Conservation (phyloP, 2,888 invertebrate genomes). For the Tiliacea citrago region DNA sequence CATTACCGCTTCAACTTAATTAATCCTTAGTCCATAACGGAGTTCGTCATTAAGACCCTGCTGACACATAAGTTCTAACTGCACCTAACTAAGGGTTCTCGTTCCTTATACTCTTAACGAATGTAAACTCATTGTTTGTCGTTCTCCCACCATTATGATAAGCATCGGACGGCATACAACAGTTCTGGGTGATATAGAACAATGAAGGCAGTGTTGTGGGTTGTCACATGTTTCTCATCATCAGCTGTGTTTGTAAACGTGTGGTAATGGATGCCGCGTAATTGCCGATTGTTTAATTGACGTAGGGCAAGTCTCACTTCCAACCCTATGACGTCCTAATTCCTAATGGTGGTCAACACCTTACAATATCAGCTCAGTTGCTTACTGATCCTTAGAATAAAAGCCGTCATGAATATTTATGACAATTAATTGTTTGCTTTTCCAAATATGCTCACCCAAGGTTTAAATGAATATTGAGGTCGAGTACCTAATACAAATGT, state of each 20-base stretch:
- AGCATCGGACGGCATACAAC: conserved; percentile 30
- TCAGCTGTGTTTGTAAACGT: conserved; percentile 25
- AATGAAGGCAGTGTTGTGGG: conserved; percentile 23
- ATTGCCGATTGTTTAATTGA: background rate
- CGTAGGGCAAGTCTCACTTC: background rate
- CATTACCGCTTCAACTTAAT: background rate
- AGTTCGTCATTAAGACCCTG: background rate
- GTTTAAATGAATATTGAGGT: conserved; percentile 7
- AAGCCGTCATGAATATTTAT: background rate
- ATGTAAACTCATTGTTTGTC: conserved; percentile 53
- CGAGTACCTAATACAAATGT: background rate
- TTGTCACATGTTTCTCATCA: conserved; percentile 28
- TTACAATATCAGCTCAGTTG: background rate
- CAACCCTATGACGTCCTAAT: background rate
- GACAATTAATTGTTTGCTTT: conserved; percentile 7
- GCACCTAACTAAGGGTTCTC: conserved; percentile 30
- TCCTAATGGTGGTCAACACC: background rate
- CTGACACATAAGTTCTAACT: conserved; percentile 24
- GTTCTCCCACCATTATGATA: conserved; percentile 56
- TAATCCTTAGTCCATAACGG: conserved; percentile 1
- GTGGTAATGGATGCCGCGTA: background rate
- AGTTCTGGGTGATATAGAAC: conserved; percentile 29
- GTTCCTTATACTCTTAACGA: conserved; percentile 37
- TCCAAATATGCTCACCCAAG: conserved; percentile 10
- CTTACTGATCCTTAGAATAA: background rate